Evolutionary conservation across 2,113 vertebrate species (phyloP), one percentile per base, ranked within the genome.

Genomic region (Zosterops pallidus): DNA sequence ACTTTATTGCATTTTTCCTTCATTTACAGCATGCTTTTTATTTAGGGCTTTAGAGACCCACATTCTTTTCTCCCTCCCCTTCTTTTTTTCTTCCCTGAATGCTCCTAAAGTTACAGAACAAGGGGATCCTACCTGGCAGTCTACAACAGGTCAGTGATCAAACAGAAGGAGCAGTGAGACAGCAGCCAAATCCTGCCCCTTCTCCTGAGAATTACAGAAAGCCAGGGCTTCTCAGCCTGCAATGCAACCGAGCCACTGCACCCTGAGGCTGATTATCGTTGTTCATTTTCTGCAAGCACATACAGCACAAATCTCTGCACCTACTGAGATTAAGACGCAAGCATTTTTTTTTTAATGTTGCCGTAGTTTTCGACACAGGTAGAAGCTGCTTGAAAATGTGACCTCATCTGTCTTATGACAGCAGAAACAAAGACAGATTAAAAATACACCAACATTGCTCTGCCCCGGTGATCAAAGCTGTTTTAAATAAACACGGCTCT

Each of bases 141-240:
- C 94, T 97, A 97, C 94, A 97, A 98, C 98, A 98, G 98, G 98
- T 98, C 98, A 99, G 87, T 98, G 99, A 99, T 99, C 99, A 99
- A 99, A 98, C 97, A 98, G 94, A 96, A 85, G 75, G 87, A 96
- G 75, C 97, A 97, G 92, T 96, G 95, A 97, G 97, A 97, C 97
- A 97, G 97, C 95, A 97, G 97, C 94, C 93, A 97, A 93, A 96
- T 95, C 94, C 96, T 79, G 90, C 86, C 75, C 89, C 89, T 90
- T 94, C 93, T 96, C 97, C 63, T 88, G 84, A 94, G 96, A 97
- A 94, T 67, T 72, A 83, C 71, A 94, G 86, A 96, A 62, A 96
- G 85, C 76, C 50, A 91, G 59, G 52, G 77, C 62, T 96, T 83
- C 83, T 91, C 46, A 60, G 82, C 69, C 84, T 77, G 76, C 53